Evolutionary conservation across 2,797 vertebrate species (phyloP).

Genomic region (Gymnoscopelus braueri): DNA sequence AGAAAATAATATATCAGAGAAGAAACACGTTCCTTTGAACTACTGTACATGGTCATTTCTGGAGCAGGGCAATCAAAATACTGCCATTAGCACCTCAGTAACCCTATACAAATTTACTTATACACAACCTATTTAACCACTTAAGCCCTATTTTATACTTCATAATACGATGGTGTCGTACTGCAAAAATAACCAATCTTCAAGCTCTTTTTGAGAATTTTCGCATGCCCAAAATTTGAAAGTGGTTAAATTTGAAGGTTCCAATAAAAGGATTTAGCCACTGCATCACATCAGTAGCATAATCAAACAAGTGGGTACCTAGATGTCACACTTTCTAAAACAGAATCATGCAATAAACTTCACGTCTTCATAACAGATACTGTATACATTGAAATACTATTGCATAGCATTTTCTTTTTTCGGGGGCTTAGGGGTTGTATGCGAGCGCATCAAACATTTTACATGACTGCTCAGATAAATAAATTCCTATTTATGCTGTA

Average conservation of each 20-base stretch:
- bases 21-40: slow-evolving; percentile 3
- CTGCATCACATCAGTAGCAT: slow-evolving; percentile 36
- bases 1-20: background rate
- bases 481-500: background rate
- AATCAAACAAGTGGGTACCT: slow-evolving; percentile 19
- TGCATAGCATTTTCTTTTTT: slow-evolving; percentile 3
- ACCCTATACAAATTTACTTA: background rate
- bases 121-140: background rate
- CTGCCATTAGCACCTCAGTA: slow-evolving; percentile 8
- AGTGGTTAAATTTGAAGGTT: background rate
- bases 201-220: no score
- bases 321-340: slow-evolving; percentile 6
- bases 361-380: slow-evolving; percentile 16
- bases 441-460: no score
- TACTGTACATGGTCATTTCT: background rate
- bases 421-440: no score
- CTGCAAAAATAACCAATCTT: no score
- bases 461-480: background rate
- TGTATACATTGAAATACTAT: background rate
- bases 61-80: slow-evolving; percentile 9
- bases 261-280: slow-evolving; percentile 24
- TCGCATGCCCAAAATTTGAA: no score
- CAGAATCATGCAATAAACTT: slow-evolving; percentile 44
- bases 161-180: no score
- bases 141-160: no score